These are phyloP conservation scores for Pyrgilauda ruficollis DNA, from an alignment of 2,113 vertebrate species.

Conservation along the genomic window DNA sequence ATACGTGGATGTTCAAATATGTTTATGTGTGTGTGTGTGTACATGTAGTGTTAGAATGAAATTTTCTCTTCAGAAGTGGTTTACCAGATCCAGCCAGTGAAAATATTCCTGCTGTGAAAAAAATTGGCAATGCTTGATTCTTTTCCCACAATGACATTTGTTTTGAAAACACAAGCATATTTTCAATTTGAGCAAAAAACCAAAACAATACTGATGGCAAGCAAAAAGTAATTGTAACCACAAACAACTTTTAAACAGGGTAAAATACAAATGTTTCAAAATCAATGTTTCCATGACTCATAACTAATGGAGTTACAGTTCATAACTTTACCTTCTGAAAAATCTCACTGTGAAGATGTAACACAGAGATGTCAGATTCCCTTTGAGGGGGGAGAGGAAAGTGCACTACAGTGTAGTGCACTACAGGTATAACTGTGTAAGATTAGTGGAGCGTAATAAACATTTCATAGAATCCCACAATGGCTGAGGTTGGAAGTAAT, in stretches of 20 bases:
- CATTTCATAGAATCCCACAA: neutral
- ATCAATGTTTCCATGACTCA: neutral
- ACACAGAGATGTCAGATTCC: neutral
- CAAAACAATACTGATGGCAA: neutral
- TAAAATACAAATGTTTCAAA: neutral
- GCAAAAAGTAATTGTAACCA: neutral
- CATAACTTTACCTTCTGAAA: neutral
- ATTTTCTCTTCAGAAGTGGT: neutral
- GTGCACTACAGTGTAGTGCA: neutral
- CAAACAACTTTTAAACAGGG: neutral
- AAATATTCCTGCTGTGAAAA: neutral
- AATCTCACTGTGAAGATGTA: neutral
- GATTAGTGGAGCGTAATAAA: neutral
- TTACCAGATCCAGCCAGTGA: neutral
- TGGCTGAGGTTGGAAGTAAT: neutral
- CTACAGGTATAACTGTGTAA: neutral
- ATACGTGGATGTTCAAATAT: neutral
- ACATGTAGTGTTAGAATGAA: neutral
- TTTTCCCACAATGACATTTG: neutral
- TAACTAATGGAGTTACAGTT: neutral
- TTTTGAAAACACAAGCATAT: slow-evolving; percentile 9
- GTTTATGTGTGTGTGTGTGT: neutral
- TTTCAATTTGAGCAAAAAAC: neutral
- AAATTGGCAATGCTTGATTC: neutral
- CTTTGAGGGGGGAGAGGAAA: neutral